Evolutionary conservation across 64 coral and sea anemone species (phyloP).

Genomic region (Actinia tenebrosa): DNA sequence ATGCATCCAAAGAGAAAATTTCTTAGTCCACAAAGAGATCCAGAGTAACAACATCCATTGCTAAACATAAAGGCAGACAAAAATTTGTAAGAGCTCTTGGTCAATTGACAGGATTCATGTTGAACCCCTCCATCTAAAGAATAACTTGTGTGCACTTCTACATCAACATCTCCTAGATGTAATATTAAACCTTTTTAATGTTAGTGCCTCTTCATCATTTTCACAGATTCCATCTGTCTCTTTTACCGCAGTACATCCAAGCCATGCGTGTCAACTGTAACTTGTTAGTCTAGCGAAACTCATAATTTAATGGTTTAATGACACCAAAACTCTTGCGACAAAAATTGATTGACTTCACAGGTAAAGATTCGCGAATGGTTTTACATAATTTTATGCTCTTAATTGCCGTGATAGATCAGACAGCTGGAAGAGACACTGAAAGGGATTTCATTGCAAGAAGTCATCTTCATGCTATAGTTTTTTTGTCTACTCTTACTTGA

Average conservation of each 20-base stretch:
- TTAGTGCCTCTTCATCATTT: not conserved
- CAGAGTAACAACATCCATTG: not conserved
- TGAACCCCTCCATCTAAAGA: not conserved
- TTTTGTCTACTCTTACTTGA: slow-evolving; percentile 27
- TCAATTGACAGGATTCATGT: not conserved
- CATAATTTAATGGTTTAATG: slow-evolving; percentile 39
- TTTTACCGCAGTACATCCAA: slow-evolving; percentile 17
- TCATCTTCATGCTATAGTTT: not conserved
- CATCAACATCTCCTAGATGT: not conserved
- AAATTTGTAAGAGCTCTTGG: not conserved
- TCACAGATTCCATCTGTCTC: not conserved
- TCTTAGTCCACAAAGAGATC: too few relatives aligned
- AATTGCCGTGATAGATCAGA: slow-evolving; percentile 38
- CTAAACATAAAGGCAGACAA: not conserved
- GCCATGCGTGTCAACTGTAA: slow-evolving; percentile 4
- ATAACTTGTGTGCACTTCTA: not conserved
- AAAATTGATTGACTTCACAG: slow-evolving; percentile 58
- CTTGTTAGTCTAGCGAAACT: slow-evolving; percentile 30
- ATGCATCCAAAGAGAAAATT: too few relatives aligned
- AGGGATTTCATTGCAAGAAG: slow-evolving; percentile 12
- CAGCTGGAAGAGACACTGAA: not conserved
- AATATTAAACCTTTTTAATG: not conserved
- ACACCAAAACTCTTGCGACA: slow-evolving; percentile 28
- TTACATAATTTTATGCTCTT: slow-evolving; percentile 46
- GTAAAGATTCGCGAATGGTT: slow-evolving; percentile 52